Percentiles rank a stretch among this genome's conserved stretches.
These are phyloP conservation scores for Drosophila melanocephala DNA, from an alignment of 2,888 invertebrate species.

Conservation along the genomic window DNA sequence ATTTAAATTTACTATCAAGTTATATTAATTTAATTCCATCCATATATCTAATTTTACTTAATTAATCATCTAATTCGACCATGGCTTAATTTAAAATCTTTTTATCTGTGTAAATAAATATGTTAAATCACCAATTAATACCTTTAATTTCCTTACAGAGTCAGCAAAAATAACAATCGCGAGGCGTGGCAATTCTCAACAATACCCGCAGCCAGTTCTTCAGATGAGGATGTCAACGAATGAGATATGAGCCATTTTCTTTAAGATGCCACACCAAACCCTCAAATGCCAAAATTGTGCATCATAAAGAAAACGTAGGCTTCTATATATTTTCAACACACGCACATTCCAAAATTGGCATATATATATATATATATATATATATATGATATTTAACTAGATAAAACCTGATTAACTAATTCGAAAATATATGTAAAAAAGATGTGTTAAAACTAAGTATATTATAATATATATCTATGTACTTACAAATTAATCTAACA, in stretches of 20 bases:
- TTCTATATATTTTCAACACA: constrained; percentile 27
- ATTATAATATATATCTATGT: constrained; percentile 13
- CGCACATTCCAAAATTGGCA: constrained; percentile 11
- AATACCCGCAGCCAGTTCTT: constrained; percentile 87
- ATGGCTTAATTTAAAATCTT: background rate
- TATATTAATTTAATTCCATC: background rate
- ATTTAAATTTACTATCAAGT: background rate
- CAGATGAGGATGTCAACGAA: constrained; percentile 86
- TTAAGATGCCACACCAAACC: constrained; percentile 71
- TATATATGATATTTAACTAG: constrained; percentile 8
- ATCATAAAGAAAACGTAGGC: constrained; percentile 78
- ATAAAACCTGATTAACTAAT: constrained; percentile 15
- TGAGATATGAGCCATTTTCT: constrained; percentile 86
- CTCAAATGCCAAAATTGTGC: constrained; percentile 38
- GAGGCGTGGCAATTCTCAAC: constrained; percentile 88
- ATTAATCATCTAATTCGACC: background rate
- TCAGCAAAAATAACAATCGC: constrained; percentile 86
- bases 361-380: constrained; percentile 5
- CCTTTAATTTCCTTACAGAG: constrained; percentile 76
- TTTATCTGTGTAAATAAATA: background rate
- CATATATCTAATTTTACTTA: background rate
- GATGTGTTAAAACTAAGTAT: constrained; percentile 23
- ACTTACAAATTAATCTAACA: constrained; percentile 25
- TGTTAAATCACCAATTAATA: background rate
- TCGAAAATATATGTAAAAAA: background rate